phyloP scores from a whole-genome alignment of 2,888 invertebrate genomes.

The Cheilosia urbana region DNA sequence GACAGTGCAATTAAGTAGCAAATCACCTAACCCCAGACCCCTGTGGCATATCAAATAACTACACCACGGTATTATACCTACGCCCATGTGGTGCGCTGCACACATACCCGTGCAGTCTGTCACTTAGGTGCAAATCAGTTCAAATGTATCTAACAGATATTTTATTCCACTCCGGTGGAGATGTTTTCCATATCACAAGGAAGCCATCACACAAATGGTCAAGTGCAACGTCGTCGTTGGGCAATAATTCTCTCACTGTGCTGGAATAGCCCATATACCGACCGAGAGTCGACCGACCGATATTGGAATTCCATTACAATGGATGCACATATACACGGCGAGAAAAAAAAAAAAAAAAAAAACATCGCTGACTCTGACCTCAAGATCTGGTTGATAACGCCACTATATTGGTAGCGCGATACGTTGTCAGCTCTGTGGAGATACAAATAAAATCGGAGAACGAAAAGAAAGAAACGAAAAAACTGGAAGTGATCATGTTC shows the following conservation, averaged over 20 bases:
- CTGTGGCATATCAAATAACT: slow-evolving; percentile 68
- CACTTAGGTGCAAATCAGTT: slow-evolving; percentile 69
- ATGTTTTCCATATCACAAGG: slow-evolving; percentile 67
- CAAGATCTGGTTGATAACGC: slow-evolving; percentile 68
- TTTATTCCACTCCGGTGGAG: slow-evolving; percentile 33
- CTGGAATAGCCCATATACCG: slow-evolving; percentile 54
- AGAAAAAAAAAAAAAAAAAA: slow-evolving; percentile 18
- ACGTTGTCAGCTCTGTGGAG: slow-evolving; percentile 35
- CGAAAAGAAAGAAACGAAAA: slow-evolving; percentile 7
- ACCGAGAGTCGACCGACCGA: slow-evolving; percentile 23
- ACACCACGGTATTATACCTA: slow-evolving; percentile 22
- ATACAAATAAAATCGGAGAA: slow-evolving; percentile 43
- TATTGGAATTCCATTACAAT: slow-evolving; percentile 66
- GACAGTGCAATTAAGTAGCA: slow-evolving; percentile 74
- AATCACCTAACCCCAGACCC: slow-evolving; percentile 69
- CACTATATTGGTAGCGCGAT: slow-evolving; percentile 44
- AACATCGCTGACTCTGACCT: slow-evolving; percentile 56
- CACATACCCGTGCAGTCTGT: slow-evolving; percentile 44
- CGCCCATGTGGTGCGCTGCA: slow-evolving; percentile 38
- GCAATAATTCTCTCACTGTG: slow-evolving; percentile 38
- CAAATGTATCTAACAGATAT: slow-evolving; percentile 63
- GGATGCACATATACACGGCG: neutral
- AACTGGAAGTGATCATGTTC: slow-evolving; percentile 63
- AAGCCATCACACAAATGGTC: slow-evolving; percentile 66
- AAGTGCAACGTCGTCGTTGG: slow-evolving; percentile 54